A percentile compares a stretch with the other conserved stretches of the same genome.
Conservation (phyloP, 2,797 vertebrate species). For the Danio kyathit region DNA sequence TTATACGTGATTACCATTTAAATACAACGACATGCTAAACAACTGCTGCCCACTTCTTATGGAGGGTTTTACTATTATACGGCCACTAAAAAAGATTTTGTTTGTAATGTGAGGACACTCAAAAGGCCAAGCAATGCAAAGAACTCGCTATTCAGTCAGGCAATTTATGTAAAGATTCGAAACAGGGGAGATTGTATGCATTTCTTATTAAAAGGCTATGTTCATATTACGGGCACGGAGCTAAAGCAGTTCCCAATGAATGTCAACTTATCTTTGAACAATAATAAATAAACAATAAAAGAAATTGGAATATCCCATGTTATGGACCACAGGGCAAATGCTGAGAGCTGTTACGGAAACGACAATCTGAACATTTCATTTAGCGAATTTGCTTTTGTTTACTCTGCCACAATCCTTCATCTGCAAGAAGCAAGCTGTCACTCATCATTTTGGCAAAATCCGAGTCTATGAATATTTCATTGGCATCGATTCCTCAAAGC, state of each 20-base stretch:
- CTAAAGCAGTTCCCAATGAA: conserved; percentile 13
- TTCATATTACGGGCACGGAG: conserved; percentile 16
- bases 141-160: conserved; percentile 6
- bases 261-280: conserved; percentile 17
- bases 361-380: conserved; percentile 77
- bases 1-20: conserved; percentile 74
- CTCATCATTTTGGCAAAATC: conserved; percentile 91
- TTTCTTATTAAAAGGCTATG: neutral
- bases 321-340: conserved; percentile 24
- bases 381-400: conserved; percentile 91
- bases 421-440: conserved; percentile 87
- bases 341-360: conserved; percentile 34
- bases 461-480: conserved; percentile 94
- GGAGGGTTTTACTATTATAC: conserved; percentile 31
- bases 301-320: neutral
- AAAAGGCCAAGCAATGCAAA: conserved; percentile 30
- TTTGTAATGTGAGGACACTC: conserved; percentile 33
- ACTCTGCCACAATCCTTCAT: conserved; percentile 87
- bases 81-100: conserved; percentile 70
- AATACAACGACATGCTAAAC: conserved; percentile 76
- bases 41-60: conserved; percentile 71
- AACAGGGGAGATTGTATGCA: neutral
- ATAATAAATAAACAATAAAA: neutral
- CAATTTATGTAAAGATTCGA: conserved; percentile 25
- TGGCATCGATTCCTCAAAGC: conserved; percentile 88